A percentile compares a stretch with the other conserved stretches of the same genome.
phyloP scores from a whole-genome alignment of 2,888 invertebrate genomes.

The Frankliniella fusca region DNA sequence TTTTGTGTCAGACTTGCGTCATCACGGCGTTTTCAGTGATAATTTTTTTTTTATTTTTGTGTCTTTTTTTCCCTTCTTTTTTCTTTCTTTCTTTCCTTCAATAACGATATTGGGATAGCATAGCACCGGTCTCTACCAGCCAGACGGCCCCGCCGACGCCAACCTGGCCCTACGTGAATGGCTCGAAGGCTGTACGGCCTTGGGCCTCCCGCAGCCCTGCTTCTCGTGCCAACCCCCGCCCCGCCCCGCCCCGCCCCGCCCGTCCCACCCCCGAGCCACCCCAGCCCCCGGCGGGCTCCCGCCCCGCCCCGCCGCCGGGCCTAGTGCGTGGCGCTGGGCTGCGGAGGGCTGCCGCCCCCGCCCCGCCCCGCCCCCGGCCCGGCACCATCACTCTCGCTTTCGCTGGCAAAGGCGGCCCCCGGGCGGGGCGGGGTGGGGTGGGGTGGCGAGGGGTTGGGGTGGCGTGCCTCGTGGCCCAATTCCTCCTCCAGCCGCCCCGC shows the following conservation, averaged over 20 bases:
- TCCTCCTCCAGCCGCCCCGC: not conserved
- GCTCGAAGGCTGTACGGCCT: not conserved
- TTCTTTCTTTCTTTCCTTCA: not conserved
- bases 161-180: not conserved
- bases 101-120: not conserved
- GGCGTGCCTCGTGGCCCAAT: not conserved
- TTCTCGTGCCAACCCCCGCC: not conserved
- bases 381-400: conserved; percentile 14
- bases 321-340: not conserved
- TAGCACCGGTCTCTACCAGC: not conserved
- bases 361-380: not conserved
- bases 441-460: not conserved
- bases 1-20: too few relatives aligned
- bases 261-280: not conserved
- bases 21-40: too few relatives aligned
- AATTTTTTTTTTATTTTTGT: not conserved
- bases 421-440: not conserved
- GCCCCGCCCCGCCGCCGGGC: not conserved
- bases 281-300: not conserved
- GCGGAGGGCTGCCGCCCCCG: too few relatives aligned
- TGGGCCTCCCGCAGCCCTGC: not conserved
- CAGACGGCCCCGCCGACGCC: not conserved
- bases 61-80: not conserved
- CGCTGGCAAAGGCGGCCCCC: not conserved
- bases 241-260: not conserved